Evolutionary conservation across 92 coral and sea anemone genomes (phyloP), one percentile per base, ranked within the genome.

Genomic region (Epizoanthus stellaris): DNA sequence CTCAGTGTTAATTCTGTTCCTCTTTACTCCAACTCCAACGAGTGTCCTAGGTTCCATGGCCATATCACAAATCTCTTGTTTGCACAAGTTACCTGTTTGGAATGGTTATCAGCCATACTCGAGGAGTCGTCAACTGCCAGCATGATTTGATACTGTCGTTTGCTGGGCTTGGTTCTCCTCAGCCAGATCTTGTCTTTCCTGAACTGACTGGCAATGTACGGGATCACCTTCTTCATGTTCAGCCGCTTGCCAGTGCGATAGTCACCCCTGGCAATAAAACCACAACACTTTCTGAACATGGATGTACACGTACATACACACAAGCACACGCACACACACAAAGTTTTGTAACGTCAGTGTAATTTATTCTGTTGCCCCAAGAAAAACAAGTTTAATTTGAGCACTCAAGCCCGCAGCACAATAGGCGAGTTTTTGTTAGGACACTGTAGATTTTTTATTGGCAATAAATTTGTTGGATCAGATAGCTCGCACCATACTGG

Each of bases 171-270:
- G 53, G 98, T 96, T 80, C 98, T 91, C 81, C 98, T 84, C 81
- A 96, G 76, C 99, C 99, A 96, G 86, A 96, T 96, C 85, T 96
- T 96, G 82, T 96, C 99, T 67, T 96, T 96, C 16, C 99, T 92
- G 80, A 94, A 96, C 91, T 96, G 99, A 85, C 99, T 96, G 23
- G 99, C 99, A 54, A 96, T 96, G 90, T 96, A 96, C 47, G 99
- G 95, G 60, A 96, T 96, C 68, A 96, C 98, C 62, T 96, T 96
- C 60, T 98, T 86, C 99, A 96, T 96, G 87, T 96, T 96, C 47
- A 96, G 80, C 14, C 99, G 86, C 75, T 94, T 96, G 0, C 99
- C 99, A 20, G 99, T 94, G 25, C 99, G 95, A 79, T 96, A 96
- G 76, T 96, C 99, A 54, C 99, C 99, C 87, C 99, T 96, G 86